phyloP scores from a whole-genome alignment of 2,797 vertebrate species.

The Enteromius mattozi region DNA sequence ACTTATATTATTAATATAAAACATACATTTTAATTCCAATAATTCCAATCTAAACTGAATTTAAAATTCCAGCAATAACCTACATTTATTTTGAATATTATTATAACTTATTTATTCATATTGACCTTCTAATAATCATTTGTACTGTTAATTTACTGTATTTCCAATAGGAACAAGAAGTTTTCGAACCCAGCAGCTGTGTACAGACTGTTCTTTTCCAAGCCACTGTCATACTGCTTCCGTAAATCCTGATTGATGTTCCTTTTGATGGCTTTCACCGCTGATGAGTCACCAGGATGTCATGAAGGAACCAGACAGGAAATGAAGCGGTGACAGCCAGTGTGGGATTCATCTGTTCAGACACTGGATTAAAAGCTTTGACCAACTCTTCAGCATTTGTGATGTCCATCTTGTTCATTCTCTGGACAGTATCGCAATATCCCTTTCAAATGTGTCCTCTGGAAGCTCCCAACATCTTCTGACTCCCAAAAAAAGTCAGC shows the following conservation, averaged over 20 bases:
- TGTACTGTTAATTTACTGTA: neutral
- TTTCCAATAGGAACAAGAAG: neutral
- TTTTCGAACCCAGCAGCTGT: neutral
- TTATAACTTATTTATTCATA: neutral
- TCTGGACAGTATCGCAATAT: neutral
- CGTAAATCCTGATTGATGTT: constrained; percentile 43
- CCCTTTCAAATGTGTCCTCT: neutral
- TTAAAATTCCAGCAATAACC: neutral
- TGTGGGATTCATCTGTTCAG: neutral
- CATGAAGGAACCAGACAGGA: constrained; percentile 3
- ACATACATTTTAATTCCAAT: neutral
- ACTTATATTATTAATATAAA: neutral
- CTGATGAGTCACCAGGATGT: constrained; percentile 32
- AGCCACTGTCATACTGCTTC: neutral
- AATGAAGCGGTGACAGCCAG: constrained; percentile 15
- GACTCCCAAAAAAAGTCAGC: neutral
- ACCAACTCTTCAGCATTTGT: constrained; percentile 20
- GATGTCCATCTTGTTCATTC: constrained; percentile 8
- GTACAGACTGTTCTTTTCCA: constrained; percentile 11
- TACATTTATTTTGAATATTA: neutral
- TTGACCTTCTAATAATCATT: neutral
- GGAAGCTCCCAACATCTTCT: neutral
- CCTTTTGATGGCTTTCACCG: constrained; percentile 31
- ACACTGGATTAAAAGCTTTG: constrained; percentile 34
- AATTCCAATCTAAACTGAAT: neutral